phyloP scores from a whole-genome alignment of 2,113 vertebrate species.

The Neolamprologus sp. region DNA sequence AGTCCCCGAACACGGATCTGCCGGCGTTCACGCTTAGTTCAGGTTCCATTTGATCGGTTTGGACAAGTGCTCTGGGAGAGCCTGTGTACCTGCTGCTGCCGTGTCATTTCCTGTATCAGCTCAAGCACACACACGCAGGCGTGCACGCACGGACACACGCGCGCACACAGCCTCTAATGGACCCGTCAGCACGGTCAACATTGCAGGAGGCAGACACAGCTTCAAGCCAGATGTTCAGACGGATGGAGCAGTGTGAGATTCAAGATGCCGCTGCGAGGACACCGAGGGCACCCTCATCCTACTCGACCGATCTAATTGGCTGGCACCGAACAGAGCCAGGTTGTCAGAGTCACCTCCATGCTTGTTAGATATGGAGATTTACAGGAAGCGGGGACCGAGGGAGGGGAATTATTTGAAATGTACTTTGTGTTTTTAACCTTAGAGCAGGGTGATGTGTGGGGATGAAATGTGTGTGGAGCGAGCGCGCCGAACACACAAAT shows the following conservation, averaged over 20 bases:
- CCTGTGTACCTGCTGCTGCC: conserved; percentile 31
- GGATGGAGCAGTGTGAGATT: not conserved
- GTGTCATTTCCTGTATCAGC: conserved; percentile 29
- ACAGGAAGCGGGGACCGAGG: not conserved
- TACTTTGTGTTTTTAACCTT: not conserved
- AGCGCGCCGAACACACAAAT: not conserved
- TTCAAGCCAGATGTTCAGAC: conserved; percentile 27
- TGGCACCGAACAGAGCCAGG: not conserved
- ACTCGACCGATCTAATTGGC: conserved; percentile 18
- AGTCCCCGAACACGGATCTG: not conserved
- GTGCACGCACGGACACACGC: not conserved
- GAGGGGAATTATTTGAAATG: not conserved
- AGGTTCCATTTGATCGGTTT: conserved; percentile 6
- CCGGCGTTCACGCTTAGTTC: not conserved
- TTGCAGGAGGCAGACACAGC: not conserved
- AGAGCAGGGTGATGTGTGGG: not conserved
- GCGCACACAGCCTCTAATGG: not conserved
- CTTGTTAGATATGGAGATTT: conserved; percentile 47
- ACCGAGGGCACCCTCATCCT: not conserved
- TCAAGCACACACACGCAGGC: not conserved
- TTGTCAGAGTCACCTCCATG: conserved; percentile 33
- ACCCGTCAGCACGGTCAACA: conserved; percentile 7
- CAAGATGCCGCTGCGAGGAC: not conserved
- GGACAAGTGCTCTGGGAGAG: conserved; percentile 5
- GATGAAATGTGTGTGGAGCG: not conserved